Conservation (phyloP, 2,888 invertebrate genomes). For the Morpho achilles region DNA sequence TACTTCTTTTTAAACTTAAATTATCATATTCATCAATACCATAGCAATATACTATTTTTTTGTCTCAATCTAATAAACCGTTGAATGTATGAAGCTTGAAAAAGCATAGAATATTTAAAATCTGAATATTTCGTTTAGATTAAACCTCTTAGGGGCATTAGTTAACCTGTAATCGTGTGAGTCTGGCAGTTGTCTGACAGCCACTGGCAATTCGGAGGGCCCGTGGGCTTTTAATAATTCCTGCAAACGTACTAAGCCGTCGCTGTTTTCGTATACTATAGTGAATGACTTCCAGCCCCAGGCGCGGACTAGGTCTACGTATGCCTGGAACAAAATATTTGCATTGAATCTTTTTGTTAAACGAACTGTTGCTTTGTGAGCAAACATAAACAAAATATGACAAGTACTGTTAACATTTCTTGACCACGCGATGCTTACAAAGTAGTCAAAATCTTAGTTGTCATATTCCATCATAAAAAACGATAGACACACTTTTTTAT, state of each 20-base stretch:
- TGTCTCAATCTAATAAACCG: no score
- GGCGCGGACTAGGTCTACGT: conserved; percentile 92
- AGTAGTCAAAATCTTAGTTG: no score
- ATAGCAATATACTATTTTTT: no score
- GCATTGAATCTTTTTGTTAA: conserved; percentile 4
- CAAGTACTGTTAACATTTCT: background rate
- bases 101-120: no score
- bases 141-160: conserved; percentile 17
- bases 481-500: no score
- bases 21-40: no score
- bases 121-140: conserved; percentile 5
- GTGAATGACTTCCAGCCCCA: conserved; percentile 98
- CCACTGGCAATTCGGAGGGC: conserved; percentile 89
- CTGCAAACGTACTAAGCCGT: conserved; percentile 92
- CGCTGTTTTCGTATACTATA: conserved; percentile 97
- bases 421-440: no score
- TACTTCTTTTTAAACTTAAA: no score
- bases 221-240: conserved; percentile 93
- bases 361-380: conserved; percentile 1
- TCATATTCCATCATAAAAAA: no score
- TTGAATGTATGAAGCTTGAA: no score
- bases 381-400: background rate
- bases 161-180: conserved; percentile 89
- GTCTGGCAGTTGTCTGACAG: conserved; percentile 90
- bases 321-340: conserved; percentile 80